Percentiles rank a stretch among this genome's conserved stretches.
phyloP scores from a whole-genome alignment of 2,888 invertebrate species.

The Pachycephus smyrnensis region DNA sequence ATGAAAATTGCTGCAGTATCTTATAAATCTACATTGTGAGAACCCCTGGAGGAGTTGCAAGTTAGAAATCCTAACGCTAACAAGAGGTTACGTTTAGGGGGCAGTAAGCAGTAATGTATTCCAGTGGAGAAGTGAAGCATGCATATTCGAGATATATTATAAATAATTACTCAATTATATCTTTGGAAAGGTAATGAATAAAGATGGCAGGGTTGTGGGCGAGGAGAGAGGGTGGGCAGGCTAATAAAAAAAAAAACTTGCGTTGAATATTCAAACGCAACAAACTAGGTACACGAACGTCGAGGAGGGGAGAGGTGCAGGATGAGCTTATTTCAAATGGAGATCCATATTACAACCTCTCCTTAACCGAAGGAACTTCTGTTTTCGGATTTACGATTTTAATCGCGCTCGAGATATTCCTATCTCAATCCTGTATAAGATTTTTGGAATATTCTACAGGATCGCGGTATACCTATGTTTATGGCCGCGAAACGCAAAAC shows the following conservation, averaged over 20 bases:
- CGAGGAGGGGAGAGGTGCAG: conserved; percentile 14
- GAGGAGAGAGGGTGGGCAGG: conserved; percentile 47
- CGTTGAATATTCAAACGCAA: conserved; percentile 67
- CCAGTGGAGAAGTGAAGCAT: conserved; percentile 66
- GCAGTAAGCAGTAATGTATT: conserved; percentile 66
- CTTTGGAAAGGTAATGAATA: conserved; percentile 68
- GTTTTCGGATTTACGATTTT: conserved; percentile 46
- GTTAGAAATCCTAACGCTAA: conserved; percentile 60
- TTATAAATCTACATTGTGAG: conserved; percentile 29
- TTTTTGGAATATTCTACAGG: not conserved
- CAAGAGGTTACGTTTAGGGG: conserved; percentile 63
- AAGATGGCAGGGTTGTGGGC: conserved; percentile 61
- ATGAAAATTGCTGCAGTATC: not conserved
- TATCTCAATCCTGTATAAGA: conserved; percentile 11
- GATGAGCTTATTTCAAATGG: conserved; percentile 66
- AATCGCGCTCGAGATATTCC: not conserved
- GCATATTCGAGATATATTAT: conserved; percentile 68
- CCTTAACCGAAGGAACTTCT: conserved; percentile 59
- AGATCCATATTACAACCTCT: conserved; percentile 65
- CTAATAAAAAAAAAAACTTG: conserved; percentile 63
- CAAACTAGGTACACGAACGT: conserved; percentile 63
- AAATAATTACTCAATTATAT: conserved; percentile 68
- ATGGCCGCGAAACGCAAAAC: not conserved
- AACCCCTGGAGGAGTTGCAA: conserved; percentile 40
- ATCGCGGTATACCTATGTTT: not conserved